Percentiles rank a stretch among this genome's conserved stretches.
These are phyloP conservation scores for Argyresthia goedartella DNA, from an alignment of 2,888 invertebrate genomes.

Conservation along the genomic window DNA sequence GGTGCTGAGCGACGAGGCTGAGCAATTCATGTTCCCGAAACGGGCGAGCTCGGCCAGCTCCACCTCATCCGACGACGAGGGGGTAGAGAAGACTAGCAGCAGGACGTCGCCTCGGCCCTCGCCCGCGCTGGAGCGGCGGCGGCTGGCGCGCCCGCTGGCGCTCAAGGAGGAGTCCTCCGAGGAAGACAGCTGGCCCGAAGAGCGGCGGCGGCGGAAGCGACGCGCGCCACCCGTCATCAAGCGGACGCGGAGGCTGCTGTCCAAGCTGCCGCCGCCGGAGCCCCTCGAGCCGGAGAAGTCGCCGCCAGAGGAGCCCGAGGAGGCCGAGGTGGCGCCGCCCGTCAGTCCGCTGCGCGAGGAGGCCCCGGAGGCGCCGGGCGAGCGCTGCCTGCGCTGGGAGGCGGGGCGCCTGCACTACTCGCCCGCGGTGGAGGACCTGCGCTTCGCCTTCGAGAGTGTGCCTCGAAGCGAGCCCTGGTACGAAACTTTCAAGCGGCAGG, in stretches of 20 bases:
- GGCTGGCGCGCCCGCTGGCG: conserved; percentile 48
- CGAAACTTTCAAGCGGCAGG: conserved; percentile 82
- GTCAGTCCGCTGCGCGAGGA: conserved; percentile 39
- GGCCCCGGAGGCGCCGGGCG: no score
- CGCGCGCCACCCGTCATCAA: conserved; percentile 24
- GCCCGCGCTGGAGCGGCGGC: conserved; percentile 31
- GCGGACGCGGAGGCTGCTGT: conserved; percentile 14
- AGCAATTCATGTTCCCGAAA: conserved; percentile 87
- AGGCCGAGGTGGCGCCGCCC: no score
- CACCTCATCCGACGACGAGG: conserved; percentile 71
- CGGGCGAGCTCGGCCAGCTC: conserved; percentile 71
- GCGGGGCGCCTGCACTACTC: conserved; percentile 56
- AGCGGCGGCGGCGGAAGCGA: conserved; percentile 36
- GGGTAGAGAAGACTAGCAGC: conserved; percentile 46
- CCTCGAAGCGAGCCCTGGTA: conserved; percentile 85
- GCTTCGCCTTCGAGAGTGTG: conserved; percentile 82
- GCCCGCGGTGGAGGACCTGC: conserved; percentile 71
- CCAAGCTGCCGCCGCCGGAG: conserved; percentile 16
- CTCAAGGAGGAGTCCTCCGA: conserved; percentile 60
- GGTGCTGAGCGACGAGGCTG: conserved; percentile 85
- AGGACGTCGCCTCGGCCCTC: conserved; percentile 44
- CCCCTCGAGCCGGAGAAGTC: no score
- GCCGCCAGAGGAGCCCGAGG: conserved; percentile 15
- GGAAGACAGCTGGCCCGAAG: conserved; percentile 56
- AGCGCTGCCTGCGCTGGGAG: conserved; percentile 60